Percentiles rank a stretch among this genome's conserved stretches.
These are phyloP conservation scores for Abscondita cerata DNA, from an alignment of 2,888 invertebrate species.

Conservation along the genomic window DNA sequence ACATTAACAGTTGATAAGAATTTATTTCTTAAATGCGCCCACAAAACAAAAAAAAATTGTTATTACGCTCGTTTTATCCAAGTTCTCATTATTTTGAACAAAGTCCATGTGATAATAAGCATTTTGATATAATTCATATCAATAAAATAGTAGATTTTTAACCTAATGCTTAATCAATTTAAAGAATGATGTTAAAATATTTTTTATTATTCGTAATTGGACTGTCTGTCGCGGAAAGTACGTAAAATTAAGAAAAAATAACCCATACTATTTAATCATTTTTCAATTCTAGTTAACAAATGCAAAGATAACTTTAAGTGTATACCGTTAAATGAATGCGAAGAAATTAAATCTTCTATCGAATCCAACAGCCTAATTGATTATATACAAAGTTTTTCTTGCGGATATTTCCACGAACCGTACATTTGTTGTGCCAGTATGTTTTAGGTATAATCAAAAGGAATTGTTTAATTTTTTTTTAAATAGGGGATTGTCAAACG, in stretches of 20 bases:
- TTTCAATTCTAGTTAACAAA: not conserved
- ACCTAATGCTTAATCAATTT: too few relatives aligned
- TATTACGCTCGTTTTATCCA: too few relatives aligned
- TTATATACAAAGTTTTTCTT: conserved; percentile 12
- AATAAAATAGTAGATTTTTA: not conserved
- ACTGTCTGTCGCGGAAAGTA: not conserved
- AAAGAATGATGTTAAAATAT: not conserved
- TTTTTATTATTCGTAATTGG: not conserved
- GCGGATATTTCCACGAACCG: conserved; percentile 27
- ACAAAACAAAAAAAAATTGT: too few relatives aligned
- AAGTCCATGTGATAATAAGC: too few relatives aligned
- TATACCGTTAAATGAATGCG: conserved; percentile 24
- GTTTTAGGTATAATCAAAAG: not conserved
- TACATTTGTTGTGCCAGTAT: conserved; percentile 27
- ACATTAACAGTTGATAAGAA: not conserved
- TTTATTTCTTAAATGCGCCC: not conserved
- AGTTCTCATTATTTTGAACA: too few relatives aligned
- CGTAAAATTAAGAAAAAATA: not conserved
- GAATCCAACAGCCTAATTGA: conserved; percentile 1
- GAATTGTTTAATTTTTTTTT: not conserved
- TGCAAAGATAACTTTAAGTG: conserved; percentile 11
- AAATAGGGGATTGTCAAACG: conserved; percentile 22
- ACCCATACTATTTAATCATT: not conserved
- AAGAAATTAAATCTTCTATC: conserved; percentile 11
- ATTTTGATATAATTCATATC: not conserved